Base-by-base conservation (phyloP, 1,140 invertebrate genomes). In the Nasonia longicornis region DNA sequence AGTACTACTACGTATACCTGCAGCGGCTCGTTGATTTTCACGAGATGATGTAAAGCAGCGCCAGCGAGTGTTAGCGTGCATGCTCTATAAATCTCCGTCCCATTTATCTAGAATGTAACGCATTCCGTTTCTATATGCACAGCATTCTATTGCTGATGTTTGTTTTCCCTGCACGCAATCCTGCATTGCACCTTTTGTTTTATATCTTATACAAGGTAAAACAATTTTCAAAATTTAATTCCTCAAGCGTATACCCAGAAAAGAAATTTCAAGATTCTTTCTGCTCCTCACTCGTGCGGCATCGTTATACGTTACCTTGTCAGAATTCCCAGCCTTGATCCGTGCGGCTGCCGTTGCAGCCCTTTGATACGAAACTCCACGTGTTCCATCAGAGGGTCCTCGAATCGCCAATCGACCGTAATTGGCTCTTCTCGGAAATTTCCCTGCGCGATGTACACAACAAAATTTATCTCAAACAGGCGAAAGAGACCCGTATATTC, bases 1-100 rank as follows among this genome's bases (percentile, higher is more conserved):
- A 38, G 38, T 8, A 10, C 7, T 38, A 8, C 0, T 38, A 38
- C 31, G n/a, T 20, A 58, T 58, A 58, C 52, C 52, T 58, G 52
- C 52, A 58, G 52, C 52, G 52, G 16, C 52, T 58, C 52, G 20
- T n/a, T 58, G 52, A 20, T 14, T 12, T 16, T 48, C 20, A 29
- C 26, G 66, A 20, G 66, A 69, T 69, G 31, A 29, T 69, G 31
- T 69, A 69, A 35, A 69, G 66, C 26, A 69, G 26, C 31, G 66
- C 31, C 31, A 35, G 31, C 31, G 31, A 35, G 31, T 35, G 31
- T 35, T 35, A 69, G 66, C 22, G n/a, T 67, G 64, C 66, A 35
- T 69, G 66, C 31, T 69, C 66, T 12, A 58, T 58, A 58, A 58
- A 58, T 58, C 52, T 3, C 3, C 20, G 52, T 58, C 20, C 52